A percentile compares a stretch with the other conserved stretches of the same genome.
Conservation (phyloP, 2,113 vertebrate genomes). For the Ploceus nigricollis region DNA sequence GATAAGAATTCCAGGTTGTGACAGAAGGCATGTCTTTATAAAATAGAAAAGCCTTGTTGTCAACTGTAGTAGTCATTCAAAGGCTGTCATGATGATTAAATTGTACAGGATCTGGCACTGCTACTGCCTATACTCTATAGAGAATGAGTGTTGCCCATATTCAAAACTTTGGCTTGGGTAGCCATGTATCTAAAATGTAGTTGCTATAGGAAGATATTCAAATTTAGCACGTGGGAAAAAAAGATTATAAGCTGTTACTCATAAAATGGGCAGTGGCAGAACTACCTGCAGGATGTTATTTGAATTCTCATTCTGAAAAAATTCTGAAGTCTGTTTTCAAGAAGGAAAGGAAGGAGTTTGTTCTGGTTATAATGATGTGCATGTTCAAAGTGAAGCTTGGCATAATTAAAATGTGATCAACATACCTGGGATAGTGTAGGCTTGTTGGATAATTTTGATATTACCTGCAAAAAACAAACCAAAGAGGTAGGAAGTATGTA, state of each 20-base stretch:
- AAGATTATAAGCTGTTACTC: not conserved
- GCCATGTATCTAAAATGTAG: not conserved
- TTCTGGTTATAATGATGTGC: not conserved
- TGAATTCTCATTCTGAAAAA: not conserved
- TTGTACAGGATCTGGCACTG: not conserved
- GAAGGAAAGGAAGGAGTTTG: not conserved
- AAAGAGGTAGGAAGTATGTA: not conserved
- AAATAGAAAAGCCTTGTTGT: not conserved
- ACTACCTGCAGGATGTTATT: not conserved
- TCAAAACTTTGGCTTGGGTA: not conserved
- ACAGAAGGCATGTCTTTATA: not conserved
- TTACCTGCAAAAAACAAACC: constrained; percentile 77
- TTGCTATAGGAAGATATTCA: not conserved
- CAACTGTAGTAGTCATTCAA: not conserved
- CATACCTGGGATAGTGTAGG: constrained; percentile 79
- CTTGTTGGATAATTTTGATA: constrained; percentile 84
- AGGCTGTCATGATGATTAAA: not conserved
- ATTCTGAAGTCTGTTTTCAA: not conserved
- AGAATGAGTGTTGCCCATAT: fast-evolving
- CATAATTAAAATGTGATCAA: constrained; percentile 8
- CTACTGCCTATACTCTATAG: not conserved
- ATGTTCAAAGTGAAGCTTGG: not conserved
- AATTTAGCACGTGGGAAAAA: not conserved
- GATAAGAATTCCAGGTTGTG: not conserved
- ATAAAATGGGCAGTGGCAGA: not conserved